Evolutionary conservation across 1,140 invertebrate genomes (phyloP).

Genomic region (Solen grandis): DNA sequence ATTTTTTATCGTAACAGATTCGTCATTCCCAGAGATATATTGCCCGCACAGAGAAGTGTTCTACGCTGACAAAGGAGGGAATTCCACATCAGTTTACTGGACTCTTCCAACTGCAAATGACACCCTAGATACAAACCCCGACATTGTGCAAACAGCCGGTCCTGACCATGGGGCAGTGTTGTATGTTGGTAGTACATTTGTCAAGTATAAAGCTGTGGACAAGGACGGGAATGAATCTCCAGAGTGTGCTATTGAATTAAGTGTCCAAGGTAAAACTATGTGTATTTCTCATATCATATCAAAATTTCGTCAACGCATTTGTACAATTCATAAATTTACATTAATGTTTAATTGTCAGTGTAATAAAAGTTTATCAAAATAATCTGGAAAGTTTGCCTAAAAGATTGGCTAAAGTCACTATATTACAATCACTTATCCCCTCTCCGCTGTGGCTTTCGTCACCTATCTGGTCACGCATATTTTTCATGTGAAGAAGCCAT

Average conservation of each 20-base stretch:
- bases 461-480: too few relatives aligned
- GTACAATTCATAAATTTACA: neutral
- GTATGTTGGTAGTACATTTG: neutral
- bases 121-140: neutral
- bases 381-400: neutral
- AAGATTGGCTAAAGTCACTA: neutral
- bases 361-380: neutral
- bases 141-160: neutral
- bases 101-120: conserved; percentile 5
- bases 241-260: conserved; percentile 1
- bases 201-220: conserved; percentile 19
- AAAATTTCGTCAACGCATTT: too few relatives aligned
- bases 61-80: conserved; percentile 19
- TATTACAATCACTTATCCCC: neutral
- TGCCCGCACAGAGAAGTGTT: conserved; percentile 13
- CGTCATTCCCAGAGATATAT: too few relatives aligned
- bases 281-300: too few relatives aligned
- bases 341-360: neutral
- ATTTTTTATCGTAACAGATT: too few relatives aligned
- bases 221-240: conserved; percentile 2
- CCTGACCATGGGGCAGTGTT: conserved; percentile 2
- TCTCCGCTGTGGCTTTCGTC: neutral
- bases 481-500: too few relatives aligned
- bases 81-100: conserved; percentile 25
- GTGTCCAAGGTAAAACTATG: neutral